A percentile compares a stretch with the other conserved stretches of the same genome.
Evolutionary conservation across 2,113 vertebrate species (phyloP).

Genomic region (zebrafish (Danio rerio)): GRCz12tu NC_133189.1:2156501-2157000

Average conservation of each 20-base stretch:
- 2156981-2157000: too few species aligned
- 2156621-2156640: background rate
- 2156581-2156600: background rate
- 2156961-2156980: too few species aligned
- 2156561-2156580: background rate
- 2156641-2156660: background rate
- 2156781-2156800: background rate
- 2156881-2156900: too few species aligned
- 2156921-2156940: too few species aligned
- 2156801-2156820: too few species aligned
- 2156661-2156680: background rate
- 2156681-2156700: background rate
- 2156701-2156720: background rate
- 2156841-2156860: too few species aligned
- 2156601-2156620: background rate
- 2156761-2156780: background rate
- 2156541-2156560: background rate
- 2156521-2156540: slow-evolving; percentile 4
- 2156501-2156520: background rate
- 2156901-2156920: too few species aligned
- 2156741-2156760: background rate
- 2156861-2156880: too few species aligned
- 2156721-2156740: background rate
- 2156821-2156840: too few species aligned
- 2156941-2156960: too few species aligned